These are phyloP conservation scores for Listrodromus nycthemerus DNA, from an alignment of 2,888 invertebrate genomes.

Conservation along the genomic window DNA sequence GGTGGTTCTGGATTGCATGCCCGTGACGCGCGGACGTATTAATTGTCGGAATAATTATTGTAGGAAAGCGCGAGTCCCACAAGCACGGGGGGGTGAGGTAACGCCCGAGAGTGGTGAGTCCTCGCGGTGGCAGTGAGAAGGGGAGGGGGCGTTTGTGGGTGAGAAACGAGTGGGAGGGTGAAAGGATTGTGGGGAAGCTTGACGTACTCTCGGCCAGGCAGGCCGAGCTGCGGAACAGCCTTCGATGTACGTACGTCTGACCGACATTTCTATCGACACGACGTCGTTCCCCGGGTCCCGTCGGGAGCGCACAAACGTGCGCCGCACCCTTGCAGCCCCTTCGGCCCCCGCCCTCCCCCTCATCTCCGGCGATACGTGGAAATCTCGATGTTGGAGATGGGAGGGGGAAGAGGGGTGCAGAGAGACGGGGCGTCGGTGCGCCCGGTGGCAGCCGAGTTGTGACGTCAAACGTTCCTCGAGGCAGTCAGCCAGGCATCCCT, in stretches of 20 bases:
- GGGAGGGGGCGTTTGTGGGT: background rate
- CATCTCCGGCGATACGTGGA: slow-evolving; percentile 54
- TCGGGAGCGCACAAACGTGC: slow-evolving; percentile 66
- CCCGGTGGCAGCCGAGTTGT: slow-evolving; percentile 39
- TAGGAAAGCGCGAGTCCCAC: slow-evolving; percentile 35
- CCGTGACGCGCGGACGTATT: slow-evolving; percentile 60
- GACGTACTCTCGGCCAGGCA: slow-evolving; percentile 48
- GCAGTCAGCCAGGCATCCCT: slow-evolving; percentile 45
- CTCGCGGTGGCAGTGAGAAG: background rate
- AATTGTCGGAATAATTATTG: slow-evolving; percentile 66
- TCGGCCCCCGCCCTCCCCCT: background rate
- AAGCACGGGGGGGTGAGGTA: slow-evolving; percentile 24
- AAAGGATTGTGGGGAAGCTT: slow-evolving; percentile 41
- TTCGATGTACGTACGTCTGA: slow-evolving; percentile 66
- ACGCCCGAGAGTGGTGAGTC: background rate
- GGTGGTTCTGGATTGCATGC: slow-evolving; percentile 16
- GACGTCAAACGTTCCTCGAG: slow-evolving; percentile 65
- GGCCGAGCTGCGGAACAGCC: slow-evolving; percentile 38
- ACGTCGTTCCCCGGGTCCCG: slow-evolving; percentile 55
- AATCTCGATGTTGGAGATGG: slow-evolving; percentile 54
- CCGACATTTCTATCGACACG: slow-evolving; percentile 65
- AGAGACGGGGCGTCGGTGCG: slow-evolving; percentile 57
- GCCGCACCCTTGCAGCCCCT: slow-evolving; percentile 52
- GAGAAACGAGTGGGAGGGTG: slow-evolving; percentile 25
- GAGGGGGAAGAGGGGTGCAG: slow-evolving; percentile 5